Evolutionary conservation across 2,888 invertebrate genomes (phyloP).

Genomic region (Hoplodrina ambigua): DNA sequence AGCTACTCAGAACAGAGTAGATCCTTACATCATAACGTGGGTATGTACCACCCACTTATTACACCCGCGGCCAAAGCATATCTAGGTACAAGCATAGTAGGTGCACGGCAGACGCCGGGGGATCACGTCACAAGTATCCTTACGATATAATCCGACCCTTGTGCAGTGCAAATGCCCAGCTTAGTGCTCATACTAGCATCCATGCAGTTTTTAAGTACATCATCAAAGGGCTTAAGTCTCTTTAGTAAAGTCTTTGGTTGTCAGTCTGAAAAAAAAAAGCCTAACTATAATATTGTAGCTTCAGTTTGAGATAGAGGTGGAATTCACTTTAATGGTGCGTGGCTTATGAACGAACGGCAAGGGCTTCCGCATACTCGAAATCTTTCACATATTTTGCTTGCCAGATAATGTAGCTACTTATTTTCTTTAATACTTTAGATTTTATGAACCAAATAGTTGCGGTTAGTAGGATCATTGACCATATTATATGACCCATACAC

Average conservation of each 20-base stretch:
- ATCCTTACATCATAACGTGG: no score
- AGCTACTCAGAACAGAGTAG: no score
- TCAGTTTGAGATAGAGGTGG: neutral
- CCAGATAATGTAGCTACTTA: neutral
- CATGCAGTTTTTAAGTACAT: constrained; percentile 37
- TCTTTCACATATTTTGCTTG: constrained; percentile 2
- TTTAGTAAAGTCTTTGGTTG: neutral
- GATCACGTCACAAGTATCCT: constrained; percentile 26
- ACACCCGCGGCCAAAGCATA: no score
- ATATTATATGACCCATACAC: neutral
- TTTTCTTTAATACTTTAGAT: neutral
- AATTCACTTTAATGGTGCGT: neutral
- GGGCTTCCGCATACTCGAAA: neutral
- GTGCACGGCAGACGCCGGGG: constrained; percentile 18
- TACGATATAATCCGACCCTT: constrained; percentile 32
- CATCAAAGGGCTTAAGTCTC: constrained; percentile 27
- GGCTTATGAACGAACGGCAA: neutral
- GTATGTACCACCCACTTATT: no score
- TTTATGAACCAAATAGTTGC: neutral
- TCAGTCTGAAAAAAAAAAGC: neutral
- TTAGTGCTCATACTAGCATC: constrained; percentile 10
- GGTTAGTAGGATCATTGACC: neutral
- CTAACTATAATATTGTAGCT: neutral
- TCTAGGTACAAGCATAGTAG: neutral
- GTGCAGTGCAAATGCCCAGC: constrained; percentile 25